phyloP scores from a whole-genome alignment of 2,888 invertebrate species.

The Cryptophagus acutangulus region DNA sequence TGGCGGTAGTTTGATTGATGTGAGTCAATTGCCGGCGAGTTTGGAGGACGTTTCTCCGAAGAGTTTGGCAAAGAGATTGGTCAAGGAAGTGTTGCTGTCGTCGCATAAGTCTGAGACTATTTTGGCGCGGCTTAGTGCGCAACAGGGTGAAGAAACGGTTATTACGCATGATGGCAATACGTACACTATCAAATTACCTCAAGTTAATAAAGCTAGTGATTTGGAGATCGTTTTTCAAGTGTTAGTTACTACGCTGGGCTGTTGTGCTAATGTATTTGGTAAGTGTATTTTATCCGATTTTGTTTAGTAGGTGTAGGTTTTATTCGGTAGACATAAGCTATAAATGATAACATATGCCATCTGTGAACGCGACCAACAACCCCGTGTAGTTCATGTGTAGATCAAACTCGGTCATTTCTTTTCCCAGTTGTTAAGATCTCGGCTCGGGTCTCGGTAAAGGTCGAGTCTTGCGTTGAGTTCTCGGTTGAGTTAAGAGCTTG shows the following conservation, averaged over 20 bases:
- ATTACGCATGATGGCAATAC: slow-evolving; percentile 47
- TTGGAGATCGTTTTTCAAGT: slow-evolving; percentile 53
- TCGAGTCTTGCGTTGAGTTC: too few relatives aligned
- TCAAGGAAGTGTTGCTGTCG: slow-evolving; percentile 38
- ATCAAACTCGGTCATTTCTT: too few relatives aligned
- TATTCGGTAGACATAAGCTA: too few relatives aligned
- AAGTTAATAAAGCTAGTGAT: slow-evolving; percentile 42
- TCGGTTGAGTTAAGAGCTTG: too few relatives aligned
- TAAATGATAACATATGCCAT: too few relatives aligned
- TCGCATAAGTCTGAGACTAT: slow-evolving; percentile 44
- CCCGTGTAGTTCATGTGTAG: too few relatives aligned
- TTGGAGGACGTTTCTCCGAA: slow-evolving; percentile 50
- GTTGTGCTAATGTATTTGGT: slow-evolving; percentile 56
- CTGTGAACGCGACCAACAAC: too few relatives aligned
- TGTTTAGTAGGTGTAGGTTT: too few relatives aligned
- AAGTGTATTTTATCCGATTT: slow-evolving; percentile 23
- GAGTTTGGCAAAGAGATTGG: slow-evolving; percentile 44
- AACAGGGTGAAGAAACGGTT: slow-evolving; percentile 44
- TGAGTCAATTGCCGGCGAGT: slow-evolving; percentile 47
- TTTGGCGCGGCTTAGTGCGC: slow-evolving; percentile 37
- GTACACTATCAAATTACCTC: slow-evolving; percentile 56
- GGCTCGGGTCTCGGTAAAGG: too few relatives aligned
- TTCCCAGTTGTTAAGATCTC: too few relatives aligned
- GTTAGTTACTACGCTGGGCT: slow-evolving; percentile 52
- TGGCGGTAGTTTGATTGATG: slow-evolving; percentile 52